Evolutionary conservation across 2,888 invertebrate genomes (phyloP).

Genomic region (Callosobruchus maculatus): DNA sequence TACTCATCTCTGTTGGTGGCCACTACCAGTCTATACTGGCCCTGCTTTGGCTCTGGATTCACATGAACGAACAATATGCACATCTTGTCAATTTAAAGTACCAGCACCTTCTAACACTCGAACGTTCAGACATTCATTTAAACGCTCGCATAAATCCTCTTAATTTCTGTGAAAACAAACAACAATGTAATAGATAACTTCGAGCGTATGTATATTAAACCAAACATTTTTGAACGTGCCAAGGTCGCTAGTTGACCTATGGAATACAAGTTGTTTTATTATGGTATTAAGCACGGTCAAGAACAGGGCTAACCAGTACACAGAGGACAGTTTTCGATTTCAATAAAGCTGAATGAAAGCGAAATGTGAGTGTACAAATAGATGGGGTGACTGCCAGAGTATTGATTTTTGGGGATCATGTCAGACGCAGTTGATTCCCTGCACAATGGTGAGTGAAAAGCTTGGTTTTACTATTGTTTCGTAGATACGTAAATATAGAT

Average conservation of each 20-base stretch:
- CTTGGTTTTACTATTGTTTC: background rate
- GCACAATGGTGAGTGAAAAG: background rate
- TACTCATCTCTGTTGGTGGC: slow-evolving; percentile 80
- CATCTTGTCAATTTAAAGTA: slow-evolving; percentile 52
- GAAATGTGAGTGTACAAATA: background rate
- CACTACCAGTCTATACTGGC: slow-evolving; percentile 68
- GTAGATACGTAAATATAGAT: too few species aligned
- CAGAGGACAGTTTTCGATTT: background rate
- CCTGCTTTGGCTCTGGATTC: slow-evolving; percentile 54
- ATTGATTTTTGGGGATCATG: background rate
- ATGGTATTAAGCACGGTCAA: slow-evolving; percentile 15
- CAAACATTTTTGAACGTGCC: background rate
- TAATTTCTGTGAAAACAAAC: slow-evolving; percentile 14
- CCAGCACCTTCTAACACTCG: background rate
- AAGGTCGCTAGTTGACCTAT: slow-evolving; percentile 18
- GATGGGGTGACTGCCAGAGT: background rate
- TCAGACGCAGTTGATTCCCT: background rate
- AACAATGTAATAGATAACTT: slow-evolving; percentile 4
- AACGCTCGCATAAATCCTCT: background rate
- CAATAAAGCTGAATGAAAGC: background rate
- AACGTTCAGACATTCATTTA: background rate
- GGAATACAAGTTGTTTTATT: background rate
- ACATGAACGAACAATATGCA: slow-evolving; percentile 76
- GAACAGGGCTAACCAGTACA: background rate
- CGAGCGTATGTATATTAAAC: background rate